Base-by-base conservation (phyloP, 2,888 invertebrate genomes). In the Cephus rjabovi region DNA sequence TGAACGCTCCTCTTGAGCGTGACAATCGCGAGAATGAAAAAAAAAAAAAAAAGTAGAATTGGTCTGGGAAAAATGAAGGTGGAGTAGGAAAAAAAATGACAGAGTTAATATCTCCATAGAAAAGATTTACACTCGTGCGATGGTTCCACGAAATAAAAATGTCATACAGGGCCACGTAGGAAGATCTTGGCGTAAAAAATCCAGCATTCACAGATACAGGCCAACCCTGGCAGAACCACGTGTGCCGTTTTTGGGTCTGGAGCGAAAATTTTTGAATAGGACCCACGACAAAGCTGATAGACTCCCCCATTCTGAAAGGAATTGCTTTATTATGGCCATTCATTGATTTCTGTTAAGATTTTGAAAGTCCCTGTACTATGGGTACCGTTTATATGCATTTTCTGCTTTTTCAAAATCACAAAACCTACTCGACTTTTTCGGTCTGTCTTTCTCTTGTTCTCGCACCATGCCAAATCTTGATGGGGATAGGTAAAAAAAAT, bases 351-450 rank as follows among this genome's bases (percentile, higher is more conserved):
- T 23, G 56, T 23, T 56, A 23, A 56, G 56, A 56, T 56, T 9
- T 56, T 9, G 1, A 23, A 23, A 56, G 56, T 56, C 56, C 23
- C 56, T 56, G 56, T 56, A 56, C 23, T 9, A 56, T 23, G 23
- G 56, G 23, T 56, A 23, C 56, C 15, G 56, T 56, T 15, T 56
- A 56, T 56, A 56, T 15, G 74, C 81, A 85, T 86, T 86, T 87
- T 86, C 86, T 84, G 84, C 85, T 83, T 87, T 86, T 85, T 83
- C 80, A 80, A 82, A 85, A 83, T 85, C 83, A 86, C 85, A 84
- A 85, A 86, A 83, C 84, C 82, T 78, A 70, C 56, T 40, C 40
- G 12, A 34, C 80, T 80, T 81, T 78, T 40, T 4, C 40, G 4
- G 9, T 23, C 40, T 23, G 0, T 40, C 0, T 56, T 2, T 56